Evolutionary conservation across 2,888 invertebrate species (phyloP).

Genomic region (Scotopteryx bipunctaria): DNA sequence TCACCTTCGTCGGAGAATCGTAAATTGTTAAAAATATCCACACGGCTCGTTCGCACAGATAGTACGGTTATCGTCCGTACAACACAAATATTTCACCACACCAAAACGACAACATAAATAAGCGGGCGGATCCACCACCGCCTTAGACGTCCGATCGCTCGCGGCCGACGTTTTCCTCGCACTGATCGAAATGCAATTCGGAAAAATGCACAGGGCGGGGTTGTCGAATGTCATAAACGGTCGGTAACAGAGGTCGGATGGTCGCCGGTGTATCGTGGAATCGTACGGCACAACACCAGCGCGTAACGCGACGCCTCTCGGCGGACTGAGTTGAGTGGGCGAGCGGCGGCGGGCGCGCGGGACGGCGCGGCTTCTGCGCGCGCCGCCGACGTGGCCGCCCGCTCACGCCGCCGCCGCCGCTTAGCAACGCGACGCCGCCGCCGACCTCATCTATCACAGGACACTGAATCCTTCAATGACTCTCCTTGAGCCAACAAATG

Average conservation of each 20-base stretch:
- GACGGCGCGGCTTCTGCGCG: slow-evolving; percentile 54
- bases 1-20: slow-evolving; percentile 71
- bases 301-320: slow-evolving; percentile 63
- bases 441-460: slow-evolving; percentile 41
- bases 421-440: slow-evolving; percentile 25
- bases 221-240: slow-evolving; percentile 80
- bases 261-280: slow-evolving; percentile 59
- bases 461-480: slow-evolving; percentile 24
- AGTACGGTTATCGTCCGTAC: slow-evolving; percentile 81
- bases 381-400: slow-evolving; percentile 47
- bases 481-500: slow-evolving; percentile 3
- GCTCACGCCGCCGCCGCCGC: slow-evolving; percentile 46
- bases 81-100: slow-evolving; percentile 82
- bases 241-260: slow-evolving; percentile 77
- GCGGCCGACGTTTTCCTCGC: slow-evolving; percentile 67
- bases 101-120: slow-evolving; percentile 83
- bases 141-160: slow-evolving; percentile 53
- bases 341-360: slow-evolving; percentile 40
- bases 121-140: slow-evolving; percentile 68
- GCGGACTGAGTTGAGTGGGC: slow-evolving; percentile 56
- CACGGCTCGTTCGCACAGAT: slow-evolving; percentile 77
- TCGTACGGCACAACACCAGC: slow-evolving; percentile 60
- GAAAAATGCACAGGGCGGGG: slow-evolving; percentile 81
- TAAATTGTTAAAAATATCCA: slow-evolving; percentile 78
- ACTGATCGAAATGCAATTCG: slow-evolving; percentile 74